Conservation (phyloP, 2,113 vertebrate genomes). For the Baryphthengus martii region DNA sequence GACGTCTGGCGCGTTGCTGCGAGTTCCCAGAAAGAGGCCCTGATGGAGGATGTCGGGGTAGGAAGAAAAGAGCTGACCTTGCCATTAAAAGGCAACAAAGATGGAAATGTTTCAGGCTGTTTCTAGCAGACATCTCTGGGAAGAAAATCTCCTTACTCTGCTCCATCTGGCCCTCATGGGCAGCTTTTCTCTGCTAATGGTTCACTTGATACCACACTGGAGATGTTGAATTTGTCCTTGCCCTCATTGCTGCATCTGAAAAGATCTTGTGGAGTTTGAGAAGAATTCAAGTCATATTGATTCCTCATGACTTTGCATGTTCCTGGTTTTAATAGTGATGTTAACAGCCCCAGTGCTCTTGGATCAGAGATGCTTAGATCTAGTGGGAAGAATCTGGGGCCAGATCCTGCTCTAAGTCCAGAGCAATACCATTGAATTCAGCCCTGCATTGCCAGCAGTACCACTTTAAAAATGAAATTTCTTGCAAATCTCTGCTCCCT, state of each 20-base stretch:
- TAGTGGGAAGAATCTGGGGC: neutral
- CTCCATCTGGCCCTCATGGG: neutral
- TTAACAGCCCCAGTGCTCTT: neutral
- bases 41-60: constrained; percentile 18
- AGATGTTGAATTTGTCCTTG: neutral
- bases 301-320: fast-evolving
- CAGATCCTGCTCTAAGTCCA: fast-evolving
- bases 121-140: neutral
- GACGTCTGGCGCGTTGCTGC: neutral
- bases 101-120: constrained; percentile 26
- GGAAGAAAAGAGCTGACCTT: constrained; percentile 36
- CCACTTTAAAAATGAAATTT: neutral
- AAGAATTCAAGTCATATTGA: neutral
- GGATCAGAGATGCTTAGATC: neutral
- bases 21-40: constrained; percentile 59
- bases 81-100: constrained; percentile 20
- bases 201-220: neutral
- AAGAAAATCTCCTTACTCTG: neutral
- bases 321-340: neutral
- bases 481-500: neutral
- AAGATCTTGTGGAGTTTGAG: neutral
- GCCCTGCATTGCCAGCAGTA: neutral
- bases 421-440: neutral
- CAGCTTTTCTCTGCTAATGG: constrained; percentile 10
- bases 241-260: neutral